A percentile compares a stretch with the other conserved stretches of the same genome.
Evolutionary conservation across 2,113 vertebrate species (phyloP).

Genomic region (Thalassarche chlororhynchos): DNA sequence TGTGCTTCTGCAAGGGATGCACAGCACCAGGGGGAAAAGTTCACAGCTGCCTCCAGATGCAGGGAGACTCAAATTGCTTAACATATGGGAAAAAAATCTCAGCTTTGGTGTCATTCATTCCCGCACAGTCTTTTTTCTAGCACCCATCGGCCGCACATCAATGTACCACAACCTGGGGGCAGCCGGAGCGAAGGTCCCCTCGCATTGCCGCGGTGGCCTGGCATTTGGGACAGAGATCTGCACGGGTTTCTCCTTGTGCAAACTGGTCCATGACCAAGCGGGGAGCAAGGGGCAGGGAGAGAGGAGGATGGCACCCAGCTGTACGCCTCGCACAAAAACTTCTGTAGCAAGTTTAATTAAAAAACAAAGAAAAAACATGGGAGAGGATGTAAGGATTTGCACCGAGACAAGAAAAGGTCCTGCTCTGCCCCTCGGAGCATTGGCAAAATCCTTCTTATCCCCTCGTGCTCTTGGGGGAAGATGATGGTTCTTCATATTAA

Average conservation of each 20-base stretch:
- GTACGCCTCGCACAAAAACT: neutral
- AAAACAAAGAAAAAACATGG: neutral
- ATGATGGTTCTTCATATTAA: slow-evolving; percentile 59
- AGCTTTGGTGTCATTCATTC: neutral
- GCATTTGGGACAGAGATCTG: neutral
- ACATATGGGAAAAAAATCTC: accelerated
- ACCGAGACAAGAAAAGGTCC: neutral
- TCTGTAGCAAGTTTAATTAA: neutral
- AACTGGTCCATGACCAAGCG: accelerated
- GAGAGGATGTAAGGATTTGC: neutral
- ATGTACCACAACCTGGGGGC: neutral
- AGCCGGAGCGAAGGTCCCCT: neutral
- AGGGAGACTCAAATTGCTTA: neutral
- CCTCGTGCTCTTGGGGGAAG: neutral
- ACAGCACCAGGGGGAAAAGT: neutral
- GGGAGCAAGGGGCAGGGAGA: neutral
- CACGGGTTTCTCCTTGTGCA: neutral
- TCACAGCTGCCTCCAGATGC: neutral
- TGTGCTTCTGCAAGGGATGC: neutral
- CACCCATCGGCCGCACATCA: accelerated
- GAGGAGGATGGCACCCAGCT: accelerated
- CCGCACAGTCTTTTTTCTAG: accelerated
- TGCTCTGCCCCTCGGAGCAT: accelerated
- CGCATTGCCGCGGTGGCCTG: accelerated
- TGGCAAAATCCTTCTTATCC: neutral